Base-by-base conservation (phyloP, 2,888 invertebrate genomes). In the Zele albiditarsus region DNA sequence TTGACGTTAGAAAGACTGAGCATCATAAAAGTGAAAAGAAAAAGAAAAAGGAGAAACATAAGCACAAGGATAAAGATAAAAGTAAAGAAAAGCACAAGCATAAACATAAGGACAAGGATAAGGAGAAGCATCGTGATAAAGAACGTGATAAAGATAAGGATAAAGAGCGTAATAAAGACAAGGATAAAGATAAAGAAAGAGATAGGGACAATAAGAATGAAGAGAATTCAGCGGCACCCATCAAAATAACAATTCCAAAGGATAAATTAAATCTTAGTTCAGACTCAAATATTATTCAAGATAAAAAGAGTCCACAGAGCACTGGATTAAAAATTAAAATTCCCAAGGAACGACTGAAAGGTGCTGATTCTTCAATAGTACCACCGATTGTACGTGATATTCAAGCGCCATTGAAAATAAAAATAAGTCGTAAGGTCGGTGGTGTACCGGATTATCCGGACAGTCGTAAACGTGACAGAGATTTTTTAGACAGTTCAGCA, bases 141-240 rank as follows among this genome's bases (percentile, higher is more conserved):
- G 94, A 95, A 88, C 94, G 94, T 84, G 94, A 94, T 90, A 94
- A 95, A 85, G 95, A 94, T 86, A 93, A 88, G 76, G 87, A 88
- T 16, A 89, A 89, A 76, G 87, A 86, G 46, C 86, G 88, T 66
- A 85, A 84, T 42, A 81, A 81, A 74, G 80, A 82, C 20, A 82
- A 83, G 49, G 82, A 82, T 49, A 81, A 81, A 74, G 80, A 82
- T n/a, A 83, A 83, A 57, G 82, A 82, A 28, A 82, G 91, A 84
- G 94, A 94, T 82, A 95, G 95, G 89, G 95, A 94, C 85, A 94
- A 95, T 82, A 94, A 95, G 87, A 93, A 94, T 81, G 94, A 94
- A 84, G 94, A 94, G 83, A 92, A 93, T 71, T 60, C 72, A 73
- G 79, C 76, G 28, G 72, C 73, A 60, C 90, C 90, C 1, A 89